Percentiles rank a stretch among this genome's conserved stretches.
Conservation (phyloP, 2,797 vertebrate genomes). For the Silurus aristotelis region DNA sequence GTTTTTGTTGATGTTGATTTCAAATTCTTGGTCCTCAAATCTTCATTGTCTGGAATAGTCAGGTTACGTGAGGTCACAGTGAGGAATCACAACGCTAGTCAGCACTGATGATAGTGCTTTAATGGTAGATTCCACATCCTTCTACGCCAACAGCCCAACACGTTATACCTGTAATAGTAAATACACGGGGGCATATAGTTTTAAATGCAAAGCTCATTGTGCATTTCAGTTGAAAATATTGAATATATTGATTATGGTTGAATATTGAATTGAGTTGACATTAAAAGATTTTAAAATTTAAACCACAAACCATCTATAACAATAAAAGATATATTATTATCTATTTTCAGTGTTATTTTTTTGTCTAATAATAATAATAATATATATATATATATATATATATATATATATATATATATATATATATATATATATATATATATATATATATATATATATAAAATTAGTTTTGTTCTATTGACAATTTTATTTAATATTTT, state of each 20-base stretch:
- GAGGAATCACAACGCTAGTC: background rate
- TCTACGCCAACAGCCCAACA: background rate
- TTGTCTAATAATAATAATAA: background rate
- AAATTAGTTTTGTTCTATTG: background rate
- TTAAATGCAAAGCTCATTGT: background rate
- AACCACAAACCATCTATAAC: background rate
- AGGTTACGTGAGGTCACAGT: background rate
- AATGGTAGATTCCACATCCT: conserved; percentile 4
- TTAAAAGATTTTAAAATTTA: background rate
- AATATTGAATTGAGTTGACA: too few species aligned
- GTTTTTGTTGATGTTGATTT: background rate
- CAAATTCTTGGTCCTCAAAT: conserved; percentile 4
- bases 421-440: too few species aligned
- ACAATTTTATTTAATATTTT: background rate
- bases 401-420: too few species aligned
- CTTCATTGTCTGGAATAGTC: background rate
- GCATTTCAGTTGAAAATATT: background rate
- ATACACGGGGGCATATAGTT: background rate
- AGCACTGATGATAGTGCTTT: background rate
- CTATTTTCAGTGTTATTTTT: background rate
- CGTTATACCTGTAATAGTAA: conserved; percentile 27
- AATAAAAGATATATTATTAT: background rate
- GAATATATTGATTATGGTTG: too few species aligned
- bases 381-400: too few species aligned
- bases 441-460: too few species aligned